Conservation (phyloP, 2,888 invertebrate species). For the Machimus rusticus region DNA sequence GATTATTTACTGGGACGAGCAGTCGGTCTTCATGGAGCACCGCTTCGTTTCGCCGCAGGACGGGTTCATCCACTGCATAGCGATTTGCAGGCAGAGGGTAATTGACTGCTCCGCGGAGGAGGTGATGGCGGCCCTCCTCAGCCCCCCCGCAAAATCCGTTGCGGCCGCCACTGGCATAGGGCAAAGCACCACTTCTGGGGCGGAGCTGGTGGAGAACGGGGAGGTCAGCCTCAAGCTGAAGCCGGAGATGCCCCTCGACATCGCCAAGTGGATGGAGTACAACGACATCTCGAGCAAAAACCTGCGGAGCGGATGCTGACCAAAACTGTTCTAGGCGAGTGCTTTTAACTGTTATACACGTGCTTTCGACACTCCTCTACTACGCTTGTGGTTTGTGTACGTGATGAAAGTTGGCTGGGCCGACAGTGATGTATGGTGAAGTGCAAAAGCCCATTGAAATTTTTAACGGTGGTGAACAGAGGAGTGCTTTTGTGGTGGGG, state of each 20-base stretch:
- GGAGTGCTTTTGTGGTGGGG: neutral
- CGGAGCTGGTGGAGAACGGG: slow-evolving; percentile 53
- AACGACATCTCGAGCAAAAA: slow-evolving; percentile 76
- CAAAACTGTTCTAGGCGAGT: slow-evolving; percentile 33
- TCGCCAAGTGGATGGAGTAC: slow-evolving; percentile 74
- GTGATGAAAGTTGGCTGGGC: neutral
- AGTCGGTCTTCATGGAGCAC: slow-evolving; percentile 84
- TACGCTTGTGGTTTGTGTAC: neutral
- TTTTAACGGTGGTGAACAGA: neutral
- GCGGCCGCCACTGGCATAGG: neutral
- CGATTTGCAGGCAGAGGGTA: slow-evolving; percentile 64
- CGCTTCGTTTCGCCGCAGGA: slow-evolving; percentile 77
- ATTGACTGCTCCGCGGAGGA: slow-evolving; percentile 65
- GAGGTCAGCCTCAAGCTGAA: slow-evolving; percentile 60
- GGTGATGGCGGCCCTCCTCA: slow-evolving; percentile 62
- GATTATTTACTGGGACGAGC: slow-evolving; percentile 87
- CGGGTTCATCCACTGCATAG: slow-evolving; percentile 70
- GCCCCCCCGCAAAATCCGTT: slow-evolving; percentile 33
- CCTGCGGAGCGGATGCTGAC: slow-evolving; percentile 64
- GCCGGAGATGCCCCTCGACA: slow-evolving; percentile 71
- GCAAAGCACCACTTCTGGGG: neutral
- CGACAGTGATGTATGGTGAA: neutral
- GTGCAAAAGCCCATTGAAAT: neutral
- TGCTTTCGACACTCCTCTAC: neutral
- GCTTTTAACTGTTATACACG: neutral